Evolutionary conservation across 2,888 invertebrate genomes (phyloP), one percentile per base, ranked within the genome.

Genomic region (Herminia tarsipennalis): DNA sequence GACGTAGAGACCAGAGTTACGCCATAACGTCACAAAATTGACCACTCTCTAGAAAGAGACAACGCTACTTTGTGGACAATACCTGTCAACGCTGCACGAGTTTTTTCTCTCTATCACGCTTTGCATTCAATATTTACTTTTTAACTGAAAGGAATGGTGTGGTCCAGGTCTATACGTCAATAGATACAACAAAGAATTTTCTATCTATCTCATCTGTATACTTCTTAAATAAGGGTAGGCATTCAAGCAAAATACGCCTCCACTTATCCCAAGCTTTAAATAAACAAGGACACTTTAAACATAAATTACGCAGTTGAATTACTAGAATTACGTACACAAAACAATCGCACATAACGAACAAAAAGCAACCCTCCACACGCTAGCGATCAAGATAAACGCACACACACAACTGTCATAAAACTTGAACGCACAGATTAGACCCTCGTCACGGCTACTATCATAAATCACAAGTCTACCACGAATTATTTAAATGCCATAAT

Each of bases 401-500:
- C 63, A 52, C 65, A 63, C 66, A 66, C 66, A 64, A 70, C 65
- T 60, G 68, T 67, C 70, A 67, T 70, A 66, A 56, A 69, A 70
- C 54, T 67, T 61, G 63, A 66, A 66, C 70, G 65, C 55, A 66
- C 70, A 77, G 78, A 81, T 81, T 80, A 81, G 72, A 78, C 79
- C 81, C 78, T 62, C 72, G 78, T 86, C 82, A 83, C 66, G 75
- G 70, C 52, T 67, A 76, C 72, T 82, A 84, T 83, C 83, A 83
- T 88, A 88, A 88, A 87, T 88, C 88, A 87, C 69, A 80, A 78
- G 63, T 71, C 72, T 47, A 63, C 61, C 78, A 78, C 83, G 86
- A 90, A 88, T 88, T 92, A 92, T 92, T 92, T 90, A 88, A 91
- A 90, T 86, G 80, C 86, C 84, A 86, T 92, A 92, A 92, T 92